Evolutionary conservation across 2,888 invertebrate genomes (phyloP).

Genomic region (Anaspis maculata): DNA sequence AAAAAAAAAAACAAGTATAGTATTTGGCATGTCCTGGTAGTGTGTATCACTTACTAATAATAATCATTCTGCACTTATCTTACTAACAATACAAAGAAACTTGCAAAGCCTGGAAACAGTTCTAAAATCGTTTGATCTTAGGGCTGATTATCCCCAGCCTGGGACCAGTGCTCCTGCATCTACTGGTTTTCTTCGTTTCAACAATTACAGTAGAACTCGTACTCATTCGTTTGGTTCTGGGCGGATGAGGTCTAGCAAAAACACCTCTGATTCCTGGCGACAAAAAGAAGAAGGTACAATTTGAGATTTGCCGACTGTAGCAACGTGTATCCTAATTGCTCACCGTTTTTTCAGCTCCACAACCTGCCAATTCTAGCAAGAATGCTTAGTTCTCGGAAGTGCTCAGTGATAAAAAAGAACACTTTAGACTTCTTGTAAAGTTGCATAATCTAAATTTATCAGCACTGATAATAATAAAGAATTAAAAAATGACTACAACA

Average conservation of each 20-base stretch:
- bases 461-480: conserved; percentile 16
- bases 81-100: background rate
- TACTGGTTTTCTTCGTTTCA: conserved; percentile 26
- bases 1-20: too few relatives aligned
- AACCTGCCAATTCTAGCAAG: too few relatives aligned
- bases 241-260: conserved; percentile 23
- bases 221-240: conserved; percentile 40
- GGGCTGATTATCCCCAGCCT: conserved; percentile 30
- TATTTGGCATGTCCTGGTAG: too few relatives aligned
- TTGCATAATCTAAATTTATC: conserved; percentile 10
- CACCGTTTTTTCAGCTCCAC: too few relatives aligned
- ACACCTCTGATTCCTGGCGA: conserved; percentile 36
- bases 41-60: too few relatives aligned
- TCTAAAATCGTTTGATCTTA: too few relatives aligned
- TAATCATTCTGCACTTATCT: too few relatives aligned
- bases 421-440: conserved; percentile 10
- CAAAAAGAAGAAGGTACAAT: too few relatives aligned
- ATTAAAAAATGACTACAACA: conserved; percentile 16
- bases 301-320: too few relatives aligned
- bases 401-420: too few relatives aligned
- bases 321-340: conserved; percentile 11
- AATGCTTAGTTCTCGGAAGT: too few relatives aligned
- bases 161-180: conserved; percentile 39
- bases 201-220: conserved; percentile 28
- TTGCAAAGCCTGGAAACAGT: background rate